Conservation (phyloP, 2,888 invertebrate species). For the Leptinotarsa tumamoca region DNA sequence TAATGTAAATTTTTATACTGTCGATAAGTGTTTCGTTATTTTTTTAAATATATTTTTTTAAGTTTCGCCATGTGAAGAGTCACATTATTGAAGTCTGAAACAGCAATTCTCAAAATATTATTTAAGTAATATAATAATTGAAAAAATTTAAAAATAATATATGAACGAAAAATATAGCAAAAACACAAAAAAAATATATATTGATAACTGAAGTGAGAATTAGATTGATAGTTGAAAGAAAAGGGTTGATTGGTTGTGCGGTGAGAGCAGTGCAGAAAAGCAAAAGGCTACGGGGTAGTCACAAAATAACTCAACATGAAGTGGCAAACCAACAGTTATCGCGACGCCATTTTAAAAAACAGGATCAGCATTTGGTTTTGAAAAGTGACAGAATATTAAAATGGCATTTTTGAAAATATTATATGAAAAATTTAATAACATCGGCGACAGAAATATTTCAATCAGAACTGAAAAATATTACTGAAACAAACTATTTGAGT, state of each 20-base stretch:
- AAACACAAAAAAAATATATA: slow-evolving; percentile 57
- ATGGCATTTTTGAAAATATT: too few relatives aligned
- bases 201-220: slow-evolving; percentile 55
- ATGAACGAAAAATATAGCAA: slow-evolving; percentile 58
- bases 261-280: slow-evolving; percentile 48
- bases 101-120: slow-evolving; percentile 68
- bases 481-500: too few relatives aligned
- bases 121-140: slow-evolving; percentile 63
- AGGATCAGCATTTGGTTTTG: too few relatives aligned
- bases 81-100: slow-evolving; percentile 68
- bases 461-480: too few relatives aligned
- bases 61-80: slow-evolving; percentile 65
- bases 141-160: slow-evolving; percentile 59
- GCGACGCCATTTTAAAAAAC: background rate
- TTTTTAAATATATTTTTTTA: slow-evolving; percentile 65
- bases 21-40: slow-evolving; percentile 64
- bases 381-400: too few relatives aligned
- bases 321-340: slow-evolving; percentile 35
- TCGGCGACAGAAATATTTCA: too few relatives aligned
- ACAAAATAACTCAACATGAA: slow-evolving; percentile 3
- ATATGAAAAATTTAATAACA: too few relatives aligned
- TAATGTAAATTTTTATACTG: slow-evolving; percentile 62
- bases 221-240: slow-evolving; percentile 52
- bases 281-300: slow-evolving; percentile 21
- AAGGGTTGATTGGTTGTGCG: slow-evolving; percentile 47